Evolutionary conservation across 2,888 invertebrate genomes (phyloP).

Genomic region (Rhodophaea formosa): DNA sequence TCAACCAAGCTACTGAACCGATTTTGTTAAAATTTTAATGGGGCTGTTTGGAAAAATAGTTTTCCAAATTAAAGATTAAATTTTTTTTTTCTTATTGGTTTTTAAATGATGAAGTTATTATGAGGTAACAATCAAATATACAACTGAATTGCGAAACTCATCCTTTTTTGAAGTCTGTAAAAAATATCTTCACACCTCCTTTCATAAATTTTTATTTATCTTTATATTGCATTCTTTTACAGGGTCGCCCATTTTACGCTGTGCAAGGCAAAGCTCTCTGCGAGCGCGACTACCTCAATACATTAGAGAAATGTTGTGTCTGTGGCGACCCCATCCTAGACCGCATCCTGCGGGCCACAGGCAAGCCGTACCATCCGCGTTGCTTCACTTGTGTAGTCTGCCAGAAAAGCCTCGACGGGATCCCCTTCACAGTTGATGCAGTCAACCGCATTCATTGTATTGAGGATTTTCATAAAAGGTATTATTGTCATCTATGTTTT

Average conservation of each 20-base stretch:
- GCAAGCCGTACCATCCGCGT: slow-evolving; percentile 97
- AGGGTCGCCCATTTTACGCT: slow-evolving; percentile 97
- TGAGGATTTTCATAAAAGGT: slow-evolving; percentile 99
- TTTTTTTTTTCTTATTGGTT: too few relatives aligned
- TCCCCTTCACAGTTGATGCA: slow-evolving; percentile 99
- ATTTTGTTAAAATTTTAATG: too few relatives aligned
- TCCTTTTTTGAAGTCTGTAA: too few relatives aligned
- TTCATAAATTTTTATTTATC: too few relatives aligned
- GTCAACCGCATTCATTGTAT: slow-evolving; percentile 99
- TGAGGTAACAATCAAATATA: too few relatives aligned
- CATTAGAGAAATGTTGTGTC: slow-evolving; percentile 98
- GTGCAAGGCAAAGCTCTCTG: slow-evolving; percentile 97
- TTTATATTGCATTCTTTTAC: too few relatives aligned
- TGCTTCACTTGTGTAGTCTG: slow-evolving; percentile 99
- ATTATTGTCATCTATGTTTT: background rate
- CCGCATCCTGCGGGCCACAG: slow-evolving; percentile 95
- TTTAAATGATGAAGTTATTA: too few relatives aligned
- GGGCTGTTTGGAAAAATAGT: too few relatives aligned
- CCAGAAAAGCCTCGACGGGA: slow-evolving; percentile 96
- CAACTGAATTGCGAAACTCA: too few relatives aligned
- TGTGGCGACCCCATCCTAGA: slow-evolving; percentile 97
- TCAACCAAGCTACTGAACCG: too few relatives aligned
- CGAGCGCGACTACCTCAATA: slow-evolving; percentile 96
- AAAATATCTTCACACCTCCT: too few relatives aligned
- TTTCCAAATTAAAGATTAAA: too few relatives aligned